Conservation (phyloP, 35 echinoderm and acorn worm species). For the Nesometra sesokonis region DNA sequence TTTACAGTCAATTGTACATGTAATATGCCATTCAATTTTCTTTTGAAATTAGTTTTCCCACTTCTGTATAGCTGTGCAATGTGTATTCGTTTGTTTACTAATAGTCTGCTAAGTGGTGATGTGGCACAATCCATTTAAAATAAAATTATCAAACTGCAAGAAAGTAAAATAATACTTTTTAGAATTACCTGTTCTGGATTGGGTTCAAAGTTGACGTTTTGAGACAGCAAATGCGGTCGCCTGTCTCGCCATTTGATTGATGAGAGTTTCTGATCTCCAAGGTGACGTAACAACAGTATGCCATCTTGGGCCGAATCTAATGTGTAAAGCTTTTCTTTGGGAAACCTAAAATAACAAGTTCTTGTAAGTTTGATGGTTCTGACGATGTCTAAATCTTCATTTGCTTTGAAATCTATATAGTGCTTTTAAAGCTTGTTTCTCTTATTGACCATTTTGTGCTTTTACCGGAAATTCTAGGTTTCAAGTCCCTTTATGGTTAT, state of each 20-base stretch:
- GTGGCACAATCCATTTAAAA: neutral
- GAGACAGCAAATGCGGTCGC: slow-evolving; percentile 53
- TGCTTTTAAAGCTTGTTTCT: too few relatives aligned
- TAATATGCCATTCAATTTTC: neutral
- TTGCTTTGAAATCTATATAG: too few relatives aligned
- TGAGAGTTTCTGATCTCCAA: slow-evolving; percentile 67
- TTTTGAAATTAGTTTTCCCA: neutral
- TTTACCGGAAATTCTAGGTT: too few relatives aligned
- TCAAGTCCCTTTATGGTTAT: too few relatives aligned
- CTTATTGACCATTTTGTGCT: too few relatives aligned
- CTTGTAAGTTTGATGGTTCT: neutral
- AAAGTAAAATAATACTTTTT: too few relatives aligned
- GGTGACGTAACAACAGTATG: slow-evolving; percentile 49
- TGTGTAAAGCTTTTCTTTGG: slow-evolving; percentile 58
- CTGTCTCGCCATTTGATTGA: slow-evolving; percentile 65
- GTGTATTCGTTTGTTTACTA: too few relatives aligned
- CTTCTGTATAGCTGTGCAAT: too few relatives aligned
- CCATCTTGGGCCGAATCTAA: slow-evolving; percentile 67
- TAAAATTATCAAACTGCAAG: neutral
- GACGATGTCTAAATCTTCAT: neutral
- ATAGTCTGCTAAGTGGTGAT: neutral
- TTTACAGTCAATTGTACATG: too few relatives aligned
- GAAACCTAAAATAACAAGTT: too few relatives aligned
- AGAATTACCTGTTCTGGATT: slow-evolving; percentile 45
- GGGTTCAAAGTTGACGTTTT: slow-evolving; percentile 54